Evolutionary conservation across 2,888 invertebrate species (phyloP).

Genomic region (Rhimphoctona megacephalus): DNA sequence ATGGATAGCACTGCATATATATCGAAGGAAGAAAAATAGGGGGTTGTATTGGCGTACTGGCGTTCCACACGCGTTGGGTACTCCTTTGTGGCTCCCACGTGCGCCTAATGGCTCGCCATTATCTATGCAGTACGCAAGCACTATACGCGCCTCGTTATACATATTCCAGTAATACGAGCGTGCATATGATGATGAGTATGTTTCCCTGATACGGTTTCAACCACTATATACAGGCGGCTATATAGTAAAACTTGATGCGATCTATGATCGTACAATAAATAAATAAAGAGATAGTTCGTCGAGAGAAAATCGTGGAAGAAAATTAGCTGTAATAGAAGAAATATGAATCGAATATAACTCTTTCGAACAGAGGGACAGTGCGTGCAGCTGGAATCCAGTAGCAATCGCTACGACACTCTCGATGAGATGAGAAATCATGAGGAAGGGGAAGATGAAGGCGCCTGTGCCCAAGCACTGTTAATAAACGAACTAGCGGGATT

Average conservation of each 20-base stretch:
- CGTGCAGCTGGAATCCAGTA: constrained; percentile 40
- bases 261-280: too few species aligned
- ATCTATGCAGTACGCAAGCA: constrained; percentile 63
- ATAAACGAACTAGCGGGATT: constrained; percentile 80
- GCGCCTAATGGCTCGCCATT: constrained; percentile 78
- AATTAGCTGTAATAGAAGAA: constrained; percentile 12
- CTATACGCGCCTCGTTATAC: constrained; percentile 58
- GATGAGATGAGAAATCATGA: constrained; percentile 54
- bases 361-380: background rate
- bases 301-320: too few species aligned
- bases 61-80: constrained; percentile 59
- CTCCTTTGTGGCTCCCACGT: constrained; percentile 78
- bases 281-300: too few species aligned
- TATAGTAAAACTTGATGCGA: background rate
- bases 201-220: constrained; percentile 8
- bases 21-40: constrained; percentile 10
- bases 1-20: constrained; percentile 7
- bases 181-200: constrained; percentile 34
- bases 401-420: constrained; percentile 41
- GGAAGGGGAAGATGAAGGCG: constrained; percentile 54
- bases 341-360: constrained; percentile 11
- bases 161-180: constrained; percentile 55
- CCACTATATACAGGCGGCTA: background rate
- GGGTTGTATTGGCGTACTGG: constrained; percentile 30
- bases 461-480: constrained; percentile 73